phyloP scores from a whole-genome alignment of 1,140 invertebrate species.

The Tigriopus japonicus region DNA sequence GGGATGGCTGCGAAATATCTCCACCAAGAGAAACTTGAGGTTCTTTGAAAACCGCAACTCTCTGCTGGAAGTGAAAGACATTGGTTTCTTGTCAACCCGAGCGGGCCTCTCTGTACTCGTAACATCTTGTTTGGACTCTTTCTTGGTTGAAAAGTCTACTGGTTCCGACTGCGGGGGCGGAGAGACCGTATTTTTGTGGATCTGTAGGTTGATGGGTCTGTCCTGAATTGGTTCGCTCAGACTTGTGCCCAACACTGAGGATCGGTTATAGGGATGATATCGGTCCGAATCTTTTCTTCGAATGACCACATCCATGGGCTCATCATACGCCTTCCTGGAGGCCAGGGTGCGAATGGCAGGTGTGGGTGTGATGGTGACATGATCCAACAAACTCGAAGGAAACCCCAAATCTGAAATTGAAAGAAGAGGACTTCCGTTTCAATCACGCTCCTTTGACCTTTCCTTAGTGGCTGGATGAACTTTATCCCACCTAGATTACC shows the following conservation, averaged over 20 bases:
- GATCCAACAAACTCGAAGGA: too few relatives aligned
- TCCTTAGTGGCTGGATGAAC: too few relatives aligned
- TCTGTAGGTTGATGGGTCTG: neutral
- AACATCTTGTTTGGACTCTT: too few relatives aligned
- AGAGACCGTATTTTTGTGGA: neutral
- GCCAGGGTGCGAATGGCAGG: neutral
- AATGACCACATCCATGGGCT: neutral
- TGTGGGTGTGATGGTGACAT: too few relatives aligned
- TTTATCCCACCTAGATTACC: too few relatives aligned
- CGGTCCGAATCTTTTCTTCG: neutral
- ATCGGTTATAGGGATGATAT: neutral
- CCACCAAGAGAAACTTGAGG: neutral
- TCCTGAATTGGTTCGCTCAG: neutral
- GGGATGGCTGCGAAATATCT: neutral
- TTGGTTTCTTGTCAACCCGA: neutral
- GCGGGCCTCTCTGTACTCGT: neutral
- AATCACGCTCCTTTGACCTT: too few relatives aligned
- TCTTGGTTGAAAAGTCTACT: neutral
- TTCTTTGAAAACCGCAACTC: neutral
- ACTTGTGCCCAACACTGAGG: too few relatives aligned
- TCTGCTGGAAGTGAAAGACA: neutral
- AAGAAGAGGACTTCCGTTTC: too few relatives aligned
- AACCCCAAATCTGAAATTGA: too few relatives aligned
- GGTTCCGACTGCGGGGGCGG: neutral
- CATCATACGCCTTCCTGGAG: neutral